phyloP scores from a whole-genome alignment of 1,140 invertebrate genomes.

The Atopsyche davidsoni region DNA sequence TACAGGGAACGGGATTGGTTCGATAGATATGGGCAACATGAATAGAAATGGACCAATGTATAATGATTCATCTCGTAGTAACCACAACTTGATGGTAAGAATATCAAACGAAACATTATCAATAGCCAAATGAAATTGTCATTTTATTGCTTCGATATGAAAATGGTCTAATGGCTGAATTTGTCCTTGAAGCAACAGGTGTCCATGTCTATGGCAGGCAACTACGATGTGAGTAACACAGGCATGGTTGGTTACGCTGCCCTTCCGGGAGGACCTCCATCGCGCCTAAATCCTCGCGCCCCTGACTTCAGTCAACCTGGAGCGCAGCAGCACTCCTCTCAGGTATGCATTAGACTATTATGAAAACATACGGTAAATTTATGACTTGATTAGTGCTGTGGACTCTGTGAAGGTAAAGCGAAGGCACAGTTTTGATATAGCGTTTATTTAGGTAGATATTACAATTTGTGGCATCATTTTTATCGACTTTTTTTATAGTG shows the following conservation, averaged over 20 bases:
- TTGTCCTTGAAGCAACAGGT: constrained; percentile 33
- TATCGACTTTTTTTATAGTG: too few relatives aligned
- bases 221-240: constrained; percentile 38
- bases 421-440: too few relatives aligned
- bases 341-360: constrained; percentile 7
- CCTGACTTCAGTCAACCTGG: constrained; percentile 62
- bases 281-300: constrained; percentile 79
- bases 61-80: constrained; percentile 43
- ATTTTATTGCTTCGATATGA: too few relatives aligned
- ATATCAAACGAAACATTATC: too few relatives aligned
- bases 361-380: background rate
- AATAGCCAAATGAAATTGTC: too few relatives aligned
- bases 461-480: too few relatives aligned
- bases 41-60: constrained; percentile 45
- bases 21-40: constrained; percentile 43
- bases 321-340: constrained; percentile 39
- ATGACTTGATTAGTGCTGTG: constrained; percentile 3
- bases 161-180: constrained; percentile 31
- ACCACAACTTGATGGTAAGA: constrained; percentile 47
- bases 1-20: constrained; percentile 39
- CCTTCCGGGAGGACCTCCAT: constrained; percentile 55
- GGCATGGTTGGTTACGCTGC: constrained; percentile 39
- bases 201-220: constrained; percentile 41
- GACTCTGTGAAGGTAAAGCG: background rate
- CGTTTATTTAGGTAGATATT: too few relatives aligned